Evolutionary conservation across 2,113 vertebrate genomes (phyloP), one percentile per base, ranked within the genome.

Genomic region (Anser cygnoides): DNA sequence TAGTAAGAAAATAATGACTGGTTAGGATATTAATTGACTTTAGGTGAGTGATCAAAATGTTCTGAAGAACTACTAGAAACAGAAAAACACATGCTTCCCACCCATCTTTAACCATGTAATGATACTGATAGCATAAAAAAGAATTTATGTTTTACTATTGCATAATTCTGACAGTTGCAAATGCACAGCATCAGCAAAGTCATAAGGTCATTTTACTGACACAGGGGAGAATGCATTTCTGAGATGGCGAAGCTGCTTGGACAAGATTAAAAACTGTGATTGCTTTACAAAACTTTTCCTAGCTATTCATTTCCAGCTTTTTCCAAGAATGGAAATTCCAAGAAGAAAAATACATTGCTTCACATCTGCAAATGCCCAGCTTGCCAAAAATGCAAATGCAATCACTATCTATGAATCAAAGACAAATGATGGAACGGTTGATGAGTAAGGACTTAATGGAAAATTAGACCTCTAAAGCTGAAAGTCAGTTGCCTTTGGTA

Each of bases 251-350:
- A 90, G 58, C 57, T 65, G 39, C 85, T 84, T 84, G 77, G 49
- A 87, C 46, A 68, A 72, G 72, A 91, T 74, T 46, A 82, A 90
- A 84, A 95, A 67, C 43, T 75, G 57, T 71, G 55, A 73, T 87
- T 55, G 28, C 57, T 96, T 88, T 91, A 81, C 59, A 94, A 82
- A 95, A 81, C 23, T 92, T 95, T 96, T 97, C 91, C 86, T 93
- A 84, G 28, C 97, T 97, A 97, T 84, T 96, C 4, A 96, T 95
- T 70, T 79, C 62, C 89, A 92, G 81, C 13, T 66, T 84, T 96
- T 96, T 87, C 73, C 72, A 97, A 93, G 86, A 95, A 94, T 89
- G 91, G 95, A 89, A 95, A 93, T 80, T 93, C 80, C 59, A 93
- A 96, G 84, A 96, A 88, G 82, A 92, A 95, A 91, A 94, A 87